Base-by-base conservation (phyloP, 2,888 invertebrate genomes). In the Eurois occulta region DNA sequence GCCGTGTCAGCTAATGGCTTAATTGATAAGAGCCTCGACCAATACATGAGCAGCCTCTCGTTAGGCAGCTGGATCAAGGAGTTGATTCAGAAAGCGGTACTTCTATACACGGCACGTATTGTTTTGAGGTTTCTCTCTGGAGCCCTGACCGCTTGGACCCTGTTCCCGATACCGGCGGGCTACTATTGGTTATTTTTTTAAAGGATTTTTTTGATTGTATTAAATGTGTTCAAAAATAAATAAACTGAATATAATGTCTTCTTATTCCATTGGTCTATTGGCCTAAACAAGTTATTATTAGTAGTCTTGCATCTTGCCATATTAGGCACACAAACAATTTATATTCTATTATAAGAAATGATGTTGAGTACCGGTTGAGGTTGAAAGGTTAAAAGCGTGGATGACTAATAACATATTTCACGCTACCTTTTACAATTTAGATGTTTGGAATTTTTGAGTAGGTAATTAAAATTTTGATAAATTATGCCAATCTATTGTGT, bases 321-420 rank as follows among this genome's bases (percentile, higher is more conserved):
- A 78, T 78, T 43, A 72, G 48, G 21, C 28, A 67, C 43, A 62
- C 10, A 76, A 13, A 43, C 1, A 6, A 6, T 58, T 78, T 72
- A 41, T 62, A 69, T 60, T 78, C 35, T 66, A 52, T 32, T 72
- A 67, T 62, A 52, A 78, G 41, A 67, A 60, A 67, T 70, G 24
- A 70, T 79, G 32, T 24, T 46, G 8, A 13, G 32, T 52, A 70
- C 65, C 65, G 46, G 60, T 69, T 24, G 41, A 38, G 64, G 72
- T 35, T 55, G 69, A 69, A 70, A 78, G 72, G 71, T 78, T 68
- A 75, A 43, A 46, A 77, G 83, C 82, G 67, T 73, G 69, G 60
- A 76, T 81, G 66, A 70, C n/a, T 77, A 76, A 81, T 81, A 46
- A 32, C 32, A 55, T 70, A 76, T 67, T 81, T 62, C 60, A 81